Evolutionary conservation across 1,140 invertebrate genomes (phyloP).

Genomic region (Acromyrmex echinatior): DNA sequence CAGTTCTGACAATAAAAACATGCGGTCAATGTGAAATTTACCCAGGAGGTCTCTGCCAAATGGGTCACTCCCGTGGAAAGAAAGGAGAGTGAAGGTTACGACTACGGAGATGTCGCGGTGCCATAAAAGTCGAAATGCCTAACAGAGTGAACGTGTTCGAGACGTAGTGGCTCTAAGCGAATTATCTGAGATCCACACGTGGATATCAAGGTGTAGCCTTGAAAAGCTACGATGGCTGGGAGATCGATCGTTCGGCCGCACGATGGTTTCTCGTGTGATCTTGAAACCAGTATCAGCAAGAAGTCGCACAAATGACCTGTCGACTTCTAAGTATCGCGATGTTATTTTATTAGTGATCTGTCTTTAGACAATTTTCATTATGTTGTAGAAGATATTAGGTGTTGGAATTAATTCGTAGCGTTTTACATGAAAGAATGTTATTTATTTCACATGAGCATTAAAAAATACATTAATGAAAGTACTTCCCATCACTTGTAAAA

Average conservation of each 20-base stretch:
- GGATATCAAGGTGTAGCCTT: slow-evolving; percentile 71
- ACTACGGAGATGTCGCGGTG: slow-evolving; percentile 57
- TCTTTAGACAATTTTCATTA: background rate
- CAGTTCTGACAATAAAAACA: slow-evolving; percentile 78
- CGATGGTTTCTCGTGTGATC: slow-evolving; percentile 51
- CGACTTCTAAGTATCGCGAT: background rate
- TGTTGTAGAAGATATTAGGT: background rate
- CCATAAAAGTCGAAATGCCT: slow-evolving; percentile 68
- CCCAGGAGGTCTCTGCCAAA: slow-evolving; percentile 75
- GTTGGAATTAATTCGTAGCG: no score
- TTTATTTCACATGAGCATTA: no score
- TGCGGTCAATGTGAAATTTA: slow-evolving; percentile 73
- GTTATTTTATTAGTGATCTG: slow-evolving; percentile 21
- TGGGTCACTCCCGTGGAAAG: slow-evolving; percentile 73
- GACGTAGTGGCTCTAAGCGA: slow-evolving; percentile 68
- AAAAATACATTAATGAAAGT: no score
- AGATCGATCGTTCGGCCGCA: slow-evolving; percentile 64
- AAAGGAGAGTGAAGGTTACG: slow-evolving; percentile 39
- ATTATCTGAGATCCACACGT: slow-evolving; percentile 70
- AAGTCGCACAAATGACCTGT: slow-evolving; percentile 37
- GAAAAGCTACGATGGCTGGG: slow-evolving; percentile 71
- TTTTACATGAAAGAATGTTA: no score
- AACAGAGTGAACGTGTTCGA: slow-evolving; percentile 44
- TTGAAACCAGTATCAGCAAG: slow-evolving; percentile 17
- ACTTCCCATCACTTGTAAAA: no score